Evolutionary conservation across 2,888 invertebrate species (phyloP).

Genomic region (Strigamia transsilvanica): DNA sequence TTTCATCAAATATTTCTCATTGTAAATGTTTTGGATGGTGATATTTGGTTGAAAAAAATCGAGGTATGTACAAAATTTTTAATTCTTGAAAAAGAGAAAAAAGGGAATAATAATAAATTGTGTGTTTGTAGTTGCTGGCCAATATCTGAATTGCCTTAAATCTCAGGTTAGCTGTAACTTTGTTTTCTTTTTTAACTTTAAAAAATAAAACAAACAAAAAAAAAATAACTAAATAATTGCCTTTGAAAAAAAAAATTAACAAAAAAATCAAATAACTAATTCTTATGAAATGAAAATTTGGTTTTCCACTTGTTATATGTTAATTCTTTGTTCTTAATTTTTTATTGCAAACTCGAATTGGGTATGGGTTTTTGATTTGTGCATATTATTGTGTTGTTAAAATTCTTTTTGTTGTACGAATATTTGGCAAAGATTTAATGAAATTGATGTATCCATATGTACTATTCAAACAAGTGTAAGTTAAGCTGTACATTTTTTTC

Average conservation of each 20-base stretch:
- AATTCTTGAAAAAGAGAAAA: background rate
- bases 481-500: slow-evolving; percentile 42
- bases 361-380: slow-evolving; percentile 46
- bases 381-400: slow-evolving; percentile 38
- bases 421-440: slow-evolving; percentile 41
- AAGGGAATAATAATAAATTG: background rate
- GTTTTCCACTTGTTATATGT: slow-evolving; percentile 22
- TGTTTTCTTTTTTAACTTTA: slow-evolving; percentile 26
- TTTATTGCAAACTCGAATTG: slow-evolving; percentile 24
- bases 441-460: slow-evolving; percentile 35
- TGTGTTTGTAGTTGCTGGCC: slow-evolving; percentile 44
- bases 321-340: background rate
- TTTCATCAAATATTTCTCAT: background rate
- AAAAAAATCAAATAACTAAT: slow-evolving; percentile 24
- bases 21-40: background rate
- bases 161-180: slow-evolving; percentile 49
- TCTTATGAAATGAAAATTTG: background rate
- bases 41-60: slow-evolving; percentile 16
- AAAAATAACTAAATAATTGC: slow-evolving; percentile 2
- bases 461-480: slow-evolving; percentile 47
- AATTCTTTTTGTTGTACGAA: slow-evolving; percentile 38
- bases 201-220: background rate
- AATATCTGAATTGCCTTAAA: slow-evolving; percentile 51
- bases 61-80: background rate
- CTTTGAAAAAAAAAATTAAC: background rate